Evolutionary conservation across 2,888 invertebrate species (phyloP), one percentile per base, ranked within the genome.

Genomic region (Agelastica alni): DNA sequence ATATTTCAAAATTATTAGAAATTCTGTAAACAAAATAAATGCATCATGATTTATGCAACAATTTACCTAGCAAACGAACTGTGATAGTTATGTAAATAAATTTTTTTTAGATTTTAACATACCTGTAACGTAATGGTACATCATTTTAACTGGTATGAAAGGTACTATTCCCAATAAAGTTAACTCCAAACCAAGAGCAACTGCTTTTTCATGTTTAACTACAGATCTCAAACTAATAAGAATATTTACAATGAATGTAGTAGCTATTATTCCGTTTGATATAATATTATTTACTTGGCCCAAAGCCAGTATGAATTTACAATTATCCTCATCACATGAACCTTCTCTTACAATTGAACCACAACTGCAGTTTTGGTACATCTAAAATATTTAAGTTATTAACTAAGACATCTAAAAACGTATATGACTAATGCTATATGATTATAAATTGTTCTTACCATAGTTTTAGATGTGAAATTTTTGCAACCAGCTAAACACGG

Each of bases 401-500:
- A 10, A 46, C 34, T 56, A n/a, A 2, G 28, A 34, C 39, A 5
- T 36, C 20, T n/a, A n/a, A n/a, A n/a, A n/a, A n/a, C n/a, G n/a
- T n/a, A n/a, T n/a, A n/a, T n/a, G n/a, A 10, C 18, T 10, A 22
- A 37, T 20, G 9, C 7, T 17, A 41, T 28, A 26, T 54, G 65
- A n/a, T 18, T 7, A 12, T 63, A 60, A 74, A 71, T 67, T n/a
- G n/a, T 75, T 2, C 78, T 61, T 61, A 74, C 77, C 55, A 80
- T 79, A n/a, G 79, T 72, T n/a, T 70, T 63, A 2, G 75, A 64
- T 39, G 77, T 68, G 2, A 67, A 63, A 3, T 48, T 63, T 4
- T 72, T 74, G 69, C 89, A 90, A 1, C 89, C 89, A 2, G 89
- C 89, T 65, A 85, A 83, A 71, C 90, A 90, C 0, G 89, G 86